Base-by-base conservation (phyloP, 2,888 invertebrate genomes). In the Troides helena region DNA sequence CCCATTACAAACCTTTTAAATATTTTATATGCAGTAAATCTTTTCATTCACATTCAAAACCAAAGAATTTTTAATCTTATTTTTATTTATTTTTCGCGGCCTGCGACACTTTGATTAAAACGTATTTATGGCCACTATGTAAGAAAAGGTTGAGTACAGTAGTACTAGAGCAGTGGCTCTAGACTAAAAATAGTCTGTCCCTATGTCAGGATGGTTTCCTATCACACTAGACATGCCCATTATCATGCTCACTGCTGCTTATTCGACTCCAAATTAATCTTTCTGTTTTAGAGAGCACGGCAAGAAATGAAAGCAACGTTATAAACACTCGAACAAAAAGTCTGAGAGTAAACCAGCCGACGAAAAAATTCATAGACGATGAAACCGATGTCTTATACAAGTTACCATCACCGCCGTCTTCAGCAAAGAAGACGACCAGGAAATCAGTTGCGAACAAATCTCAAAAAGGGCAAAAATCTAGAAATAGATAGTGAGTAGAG, bases 401-500 rank as follows among this genome's bases (percentile, higher is more conserved):
- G 57, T 77, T 80, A 21, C 79, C 78, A 5, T 78, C 80, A 0
- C 75, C 77, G 0, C 65, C 69, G 14, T 67, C 70, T 0, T 23
- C 68, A 21, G n/a, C 21, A 14, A 61, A 57, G 14, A 74, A 67
- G 63, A 23, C 60, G 14, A 36, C 67, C 61, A 61, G 65, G 21
- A 68, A 60, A 60, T 70, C 70, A 1, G 63, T 43, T 43, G 46
- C 30, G 23, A 69, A 53, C 39, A 74, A 72, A 73, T 74, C 71
- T 30, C 61, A 68, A 36, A 74, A 70, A 62, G 72, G 60, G 62
- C 66, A 72, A 72, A 72, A 71, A 62, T 36, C 70, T 70, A 70
- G 60, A 21, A 74, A 72, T 71, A 74, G 72, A 72, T 75, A 76
- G 76, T 75, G 72, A 76, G 76, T 77, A 74, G 70, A 70, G 62